Base-by-base conservation (phyloP, 2,888 invertebrate genomes). In the Cephus pygmeus region DNA sequence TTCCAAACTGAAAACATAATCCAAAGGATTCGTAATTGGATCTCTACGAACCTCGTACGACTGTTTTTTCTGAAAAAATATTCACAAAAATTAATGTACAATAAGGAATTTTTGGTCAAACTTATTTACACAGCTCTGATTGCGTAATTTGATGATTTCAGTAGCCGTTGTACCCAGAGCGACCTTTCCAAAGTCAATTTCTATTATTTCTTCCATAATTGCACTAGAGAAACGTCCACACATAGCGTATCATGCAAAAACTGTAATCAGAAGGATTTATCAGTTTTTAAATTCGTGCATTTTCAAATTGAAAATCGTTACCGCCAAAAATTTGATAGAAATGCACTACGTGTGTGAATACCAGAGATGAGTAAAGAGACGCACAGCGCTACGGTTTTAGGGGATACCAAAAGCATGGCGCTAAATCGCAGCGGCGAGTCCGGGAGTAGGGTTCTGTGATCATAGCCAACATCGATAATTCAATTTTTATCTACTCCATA, bases 1-100 rank as follows among this genome's bases (percentile, higher is more conserved):
- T 69, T 86, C 83, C 12, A 91, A 86, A 81, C 88, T 84, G 79
- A 92, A 92, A 12, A 88, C 89, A 40, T 88, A 83, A 77, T 91
- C 91, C 78, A 91, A 82, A 1, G 89, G 87, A 84, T 90, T 91
- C 4, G 87, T 88, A 36, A 80, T 79, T 11, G 87, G 83, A 80
- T 91, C 90, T 77, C 88, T 85, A 81, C 83, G 81, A 76, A 85
- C 85, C 71, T 84, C 82, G 77, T 90, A 90, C 6, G 76, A 77
- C 79, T 86, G 85, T 34, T 84, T 83, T 12, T 82, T 81, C 89
- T 89, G 68, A 56, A 75, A 11, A 77, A 75, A 69, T 15, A 73
- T n/a, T 4, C 35, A 15, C 15, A 11, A 12, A 12, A 76, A 11
- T 35, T 34, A 73, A 56, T 23, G 40, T 56, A 73, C 23, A 40